Percentiles rank a stretch among this genome's conserved stretches.
Conservation (phyloP, 2,113 vertebrate genomes). For the Zonotrichia leucophrys region DNA sequence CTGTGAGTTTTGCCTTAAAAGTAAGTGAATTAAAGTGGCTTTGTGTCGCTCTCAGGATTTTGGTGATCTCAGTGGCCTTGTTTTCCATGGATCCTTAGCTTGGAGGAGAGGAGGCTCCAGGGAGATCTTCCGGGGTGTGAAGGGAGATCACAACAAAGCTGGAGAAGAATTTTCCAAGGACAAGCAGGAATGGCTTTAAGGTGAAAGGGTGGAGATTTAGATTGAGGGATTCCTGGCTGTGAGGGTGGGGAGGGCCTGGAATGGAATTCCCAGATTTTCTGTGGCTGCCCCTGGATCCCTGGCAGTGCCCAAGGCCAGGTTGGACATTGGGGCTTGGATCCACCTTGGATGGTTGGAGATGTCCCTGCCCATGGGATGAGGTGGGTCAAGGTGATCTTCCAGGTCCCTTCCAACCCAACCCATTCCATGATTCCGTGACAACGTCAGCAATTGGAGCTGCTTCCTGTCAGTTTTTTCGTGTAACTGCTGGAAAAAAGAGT, state of each 20-base stretch:
- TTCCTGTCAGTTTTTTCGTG: accelerated
- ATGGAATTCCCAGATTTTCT: background rate
- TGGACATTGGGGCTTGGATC: background rate
- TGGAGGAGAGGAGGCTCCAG: background rate
- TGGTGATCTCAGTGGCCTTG: background rate
- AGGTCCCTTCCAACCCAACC: background rate
- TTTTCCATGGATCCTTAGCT: background rate
- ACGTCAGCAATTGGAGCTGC: accelerated
- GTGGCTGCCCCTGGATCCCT: background rate
- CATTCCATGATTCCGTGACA: accelerated
- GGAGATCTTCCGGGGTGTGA: background rate
- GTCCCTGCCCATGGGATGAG: background rate
- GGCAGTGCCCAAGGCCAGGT: accelerated
- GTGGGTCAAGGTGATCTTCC: accelerated
- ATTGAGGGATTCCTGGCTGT: background rate
- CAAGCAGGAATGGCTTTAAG: background rate
- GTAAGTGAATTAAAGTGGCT: background rate
- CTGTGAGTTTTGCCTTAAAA: background rate
- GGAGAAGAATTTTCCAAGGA: background rate
- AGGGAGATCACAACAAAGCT: background rate
- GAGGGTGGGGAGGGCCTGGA: background rate
- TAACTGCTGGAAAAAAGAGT: background rate
- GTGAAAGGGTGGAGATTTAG: background rate
- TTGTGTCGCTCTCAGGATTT: background rate
- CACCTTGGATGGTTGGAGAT: accelerated